Evolutionary conservation across 2,113 vertebrate genomes (phyloP), one percentile per base, ranked within the genome.

Genomic region (Galemys pyrenaicus): DNA sequence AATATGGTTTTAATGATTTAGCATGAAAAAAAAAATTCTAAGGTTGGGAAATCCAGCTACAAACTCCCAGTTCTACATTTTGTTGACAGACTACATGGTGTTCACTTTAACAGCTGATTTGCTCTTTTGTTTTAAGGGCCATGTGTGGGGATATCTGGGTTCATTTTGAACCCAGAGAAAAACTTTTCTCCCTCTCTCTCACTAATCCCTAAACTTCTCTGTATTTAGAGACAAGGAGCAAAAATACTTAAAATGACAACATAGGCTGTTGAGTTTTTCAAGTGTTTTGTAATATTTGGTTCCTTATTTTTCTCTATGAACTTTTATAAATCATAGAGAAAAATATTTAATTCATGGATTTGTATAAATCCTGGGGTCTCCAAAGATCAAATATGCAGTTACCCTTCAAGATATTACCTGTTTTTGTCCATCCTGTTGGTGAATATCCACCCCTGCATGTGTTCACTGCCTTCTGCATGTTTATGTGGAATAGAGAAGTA

Each of bases 21-120:
- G 41, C 37, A 89, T 41, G 26, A 86, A 91, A 26, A 65, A 92
- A 96, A 46, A 96, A 46, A 16, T 70, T 93, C 19, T 15, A 70
- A 37, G n/a, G 9, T 41, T 79, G 13, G 60, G 41, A 95, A 91
- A 79, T 58, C 49, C n/a, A 92, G 24, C 28, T 24, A 54, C 0
- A 49, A 19, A 92, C 26, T 78, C 58, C 58, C 58, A 91, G 78
- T 39, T n/a, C 20, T 12, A 5, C 84, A 35, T 87, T 77, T 67
- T 65, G 0, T n/a, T 2, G 5, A 67, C 24, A 62, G 35, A 90
- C 62, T 67, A 1, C 7, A 64, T 22, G 9, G 8, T 85, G 10
- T 62, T 71, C 70, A 2, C 68, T 13, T 68, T 94, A 84, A 70
- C 17, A 58, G 26, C 19, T 88, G 81, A 83, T n/a, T 79, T 78